Evolutionary conservation across 2,113 vertebrate species (phyloP), one percentile per base, ranked within the genome.

Genomic region (Aspidoscelis tigris): DNA sequence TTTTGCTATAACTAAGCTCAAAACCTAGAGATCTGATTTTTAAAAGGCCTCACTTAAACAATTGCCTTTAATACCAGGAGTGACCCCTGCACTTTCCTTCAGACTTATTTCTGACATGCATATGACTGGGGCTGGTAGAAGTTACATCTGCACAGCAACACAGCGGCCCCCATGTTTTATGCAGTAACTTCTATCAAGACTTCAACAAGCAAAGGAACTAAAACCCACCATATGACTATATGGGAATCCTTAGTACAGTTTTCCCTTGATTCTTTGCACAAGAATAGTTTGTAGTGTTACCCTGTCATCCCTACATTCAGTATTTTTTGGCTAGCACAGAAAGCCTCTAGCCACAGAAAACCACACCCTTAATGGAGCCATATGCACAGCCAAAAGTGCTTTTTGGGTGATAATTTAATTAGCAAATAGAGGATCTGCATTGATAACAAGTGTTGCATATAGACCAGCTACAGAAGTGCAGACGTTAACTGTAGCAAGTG

Each of bases 21-120:
- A 89, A 88, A 88, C 16, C 83, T 1, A 47, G 8, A 83, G 21
- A 53, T 72, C 0, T 20, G 61, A 72, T 79, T 66, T 78, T 88
- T 79, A 81, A 41, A 33, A 50, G n/a, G n/a, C 55, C 21, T 84
- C 83, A 91, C 78, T 89, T 91, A 81, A 90, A 7, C 33, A 70
- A 84, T 65, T 12, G 84, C n/a, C 0, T 2, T 86, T 18, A 61
- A 75, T 9, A 53, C 39, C 58, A 61, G 14, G 18, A 61, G 14
- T 61, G 18, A 14, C 1, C 58, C 58, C 18, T 14, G 58, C 4
- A 16, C 5, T 50, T 50, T 50, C 47, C 47, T 50, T 9, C 47
- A 50, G 47, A 9, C 47, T 50, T 50, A 50, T 18, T 61, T 4
- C 58, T 61, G 14, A 61, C 14, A 61, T 18, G 58, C 58, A 61